These are phyloP conservation scores for Bombus haemorrhoidalis DNA, from an alignment of 1,140 invertebrate species.

Conservation along the genomic window DNA sequence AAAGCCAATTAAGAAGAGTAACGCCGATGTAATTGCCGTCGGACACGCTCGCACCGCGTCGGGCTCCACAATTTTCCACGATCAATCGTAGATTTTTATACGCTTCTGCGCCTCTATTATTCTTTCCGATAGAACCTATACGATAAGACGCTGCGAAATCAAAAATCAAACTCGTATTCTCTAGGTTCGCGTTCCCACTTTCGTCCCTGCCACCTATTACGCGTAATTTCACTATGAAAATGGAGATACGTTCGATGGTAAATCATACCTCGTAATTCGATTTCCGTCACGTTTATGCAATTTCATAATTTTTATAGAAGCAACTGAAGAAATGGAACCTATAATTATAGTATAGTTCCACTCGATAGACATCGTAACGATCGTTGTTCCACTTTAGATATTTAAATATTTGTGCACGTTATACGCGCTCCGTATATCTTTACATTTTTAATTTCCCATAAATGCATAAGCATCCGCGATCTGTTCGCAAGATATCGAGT, in stretches of 20 bases:
- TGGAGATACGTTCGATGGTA: not conserved
- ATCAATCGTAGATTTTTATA: constrained; percentile 18
- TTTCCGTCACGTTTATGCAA: too few relatives aligned
- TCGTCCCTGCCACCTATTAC: not conserved
- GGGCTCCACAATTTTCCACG: constrained; percentile 29
- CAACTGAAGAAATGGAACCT: not conserved
- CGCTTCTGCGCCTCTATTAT: not conserved
- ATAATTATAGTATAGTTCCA: not conserved
- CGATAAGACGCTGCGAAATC: not conserved
- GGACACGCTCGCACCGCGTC: constrained; percentile 49
- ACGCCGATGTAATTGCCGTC: constrained; percentile 70
- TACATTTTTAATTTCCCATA: not conserved
- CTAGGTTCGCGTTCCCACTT: not conserved
- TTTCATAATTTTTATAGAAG: not conserved
- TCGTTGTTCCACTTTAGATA: not conserved
- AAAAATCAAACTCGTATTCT: not conserved
- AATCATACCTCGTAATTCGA: too few relatives aligned
- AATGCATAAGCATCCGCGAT: not conserved
- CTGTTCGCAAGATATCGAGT: not conserved
- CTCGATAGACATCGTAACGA: not conserved
- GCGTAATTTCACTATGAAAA: not conserved
- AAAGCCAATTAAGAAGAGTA: constrained; percentile 71
- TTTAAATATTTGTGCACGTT: not conserved
- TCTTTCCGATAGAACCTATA: not conserved
- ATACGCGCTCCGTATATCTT: not conserved